Evolutionary conservation across 2,797 vertebrate species (phyloP).

Genomic region (Lagorchestes hirsutus): DNA sequence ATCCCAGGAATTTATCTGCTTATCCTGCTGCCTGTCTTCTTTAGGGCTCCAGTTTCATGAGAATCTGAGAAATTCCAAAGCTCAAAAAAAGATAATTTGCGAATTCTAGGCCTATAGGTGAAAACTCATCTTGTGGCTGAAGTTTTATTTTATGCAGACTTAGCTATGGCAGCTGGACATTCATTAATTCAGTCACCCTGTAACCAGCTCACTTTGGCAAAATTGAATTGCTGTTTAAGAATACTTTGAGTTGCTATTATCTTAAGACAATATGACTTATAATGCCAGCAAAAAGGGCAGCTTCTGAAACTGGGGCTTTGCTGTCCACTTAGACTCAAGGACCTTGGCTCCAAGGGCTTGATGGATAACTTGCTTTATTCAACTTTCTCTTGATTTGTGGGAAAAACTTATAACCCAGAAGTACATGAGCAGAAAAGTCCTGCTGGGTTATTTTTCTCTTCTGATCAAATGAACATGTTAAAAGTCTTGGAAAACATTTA

Average conservation of each 20-base stretch:
- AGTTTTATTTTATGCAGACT: not conserved
- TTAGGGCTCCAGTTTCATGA: slow-evolving; percentile 78
- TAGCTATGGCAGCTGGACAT: not conserved
- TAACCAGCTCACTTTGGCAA: slow-evolving; percentile 1
- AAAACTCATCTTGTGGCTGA: not conserved
- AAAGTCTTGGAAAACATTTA: slow-evolving; percentile 75
- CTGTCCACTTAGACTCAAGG: slow-evolving; percentile 66
- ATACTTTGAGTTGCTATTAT: not conserved
- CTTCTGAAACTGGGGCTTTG: slow-evolving; percentile 80
- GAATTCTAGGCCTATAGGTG: slow-evolving; percentile 29
- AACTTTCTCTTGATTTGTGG: slow-evolving; percentile 19
- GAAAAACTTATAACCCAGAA: not conserved
- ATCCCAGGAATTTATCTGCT: not conserved
- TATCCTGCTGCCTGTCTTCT: slow-evolving; percentile 18
- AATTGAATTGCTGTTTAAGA: not conserved
- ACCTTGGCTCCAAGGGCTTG: slow-evolving; percentile 20
- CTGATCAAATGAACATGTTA: slow-evolving; percentile 72
- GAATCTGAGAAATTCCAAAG: slow-evolving; percentile 22
- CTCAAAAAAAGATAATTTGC: slow-evolving; percentile 21
- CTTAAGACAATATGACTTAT: not conserved
- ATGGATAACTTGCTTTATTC: slow-evolving; percentile 55
- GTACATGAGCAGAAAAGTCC: not conserved
- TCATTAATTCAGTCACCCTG: not conserved
- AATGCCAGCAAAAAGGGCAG: not conserved
- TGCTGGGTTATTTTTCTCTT: slow-evolving; percentile 50